phyloP scores from a whole-genome alignment of 2,888 invertebrate genomes.

The Eledone cirrhosa region DNA sequence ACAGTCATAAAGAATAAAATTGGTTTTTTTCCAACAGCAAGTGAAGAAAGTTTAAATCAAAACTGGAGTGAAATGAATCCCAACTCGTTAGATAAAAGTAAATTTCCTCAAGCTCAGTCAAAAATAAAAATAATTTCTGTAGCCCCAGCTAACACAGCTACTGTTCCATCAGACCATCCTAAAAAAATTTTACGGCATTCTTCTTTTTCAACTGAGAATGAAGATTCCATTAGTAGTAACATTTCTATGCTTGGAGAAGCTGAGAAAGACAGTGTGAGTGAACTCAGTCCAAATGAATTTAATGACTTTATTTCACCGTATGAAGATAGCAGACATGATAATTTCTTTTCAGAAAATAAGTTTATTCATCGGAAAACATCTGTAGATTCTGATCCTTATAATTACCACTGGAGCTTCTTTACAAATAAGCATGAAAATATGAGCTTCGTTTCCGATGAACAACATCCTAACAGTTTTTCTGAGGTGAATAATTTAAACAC shows the following conservation, averaged over 20 bases:
- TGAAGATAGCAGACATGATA: neutral
- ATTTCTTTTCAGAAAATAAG: neutral
- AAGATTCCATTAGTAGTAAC: neutral
- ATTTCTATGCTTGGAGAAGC: constrained; percentile 15
- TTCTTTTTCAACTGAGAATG: neutral
- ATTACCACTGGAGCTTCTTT: constrained; percentile 14
- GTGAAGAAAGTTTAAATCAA: constrained; percentile 16
- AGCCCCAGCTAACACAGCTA: neutral
- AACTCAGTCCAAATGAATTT: constrained; percentile 3
- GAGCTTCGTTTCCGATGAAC: neutral
- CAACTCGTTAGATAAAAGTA: constrained; percentile 16
- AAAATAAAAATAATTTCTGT: neutral
- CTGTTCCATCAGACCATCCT: no score
- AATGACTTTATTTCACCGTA: constrained; percentile 9
- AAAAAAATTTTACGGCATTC: neutral
- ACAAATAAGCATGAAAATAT: neutral
- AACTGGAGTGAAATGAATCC: constrained; percentile 16
- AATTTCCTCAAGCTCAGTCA: neutral
- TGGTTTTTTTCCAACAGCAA: constrained; percentile 10
- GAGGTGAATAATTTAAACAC: no score
- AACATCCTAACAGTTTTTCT: no score
- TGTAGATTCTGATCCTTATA: constrained; percentile 19
- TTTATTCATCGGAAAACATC: neutral
- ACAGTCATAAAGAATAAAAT: neutral
- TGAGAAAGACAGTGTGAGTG: constrained; percentile 9